Evolutionary conservation across 64 coral and sea anemone species (phyloP).

Genomic region (Trachythela sp.): DNA sequence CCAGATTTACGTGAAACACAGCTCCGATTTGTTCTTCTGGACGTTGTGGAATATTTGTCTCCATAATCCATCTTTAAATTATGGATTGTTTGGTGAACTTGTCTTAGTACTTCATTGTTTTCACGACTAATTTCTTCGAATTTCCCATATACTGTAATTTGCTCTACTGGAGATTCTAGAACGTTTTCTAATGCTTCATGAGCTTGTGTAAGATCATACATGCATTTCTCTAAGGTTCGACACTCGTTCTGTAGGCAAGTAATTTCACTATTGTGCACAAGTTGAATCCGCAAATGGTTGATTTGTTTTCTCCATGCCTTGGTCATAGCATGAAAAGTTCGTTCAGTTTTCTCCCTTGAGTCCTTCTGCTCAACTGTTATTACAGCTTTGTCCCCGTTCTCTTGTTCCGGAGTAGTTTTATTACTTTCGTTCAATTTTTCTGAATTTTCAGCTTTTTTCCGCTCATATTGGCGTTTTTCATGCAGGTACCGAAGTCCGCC

Average conservation of each 20-base stretch:
- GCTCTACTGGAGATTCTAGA: neutral
- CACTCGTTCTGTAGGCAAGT: neutral
- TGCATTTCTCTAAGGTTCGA: neutral
- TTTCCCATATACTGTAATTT: neutral
- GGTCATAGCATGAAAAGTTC: neutral
- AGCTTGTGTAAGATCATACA: neutral
- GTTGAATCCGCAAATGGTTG: neutral
- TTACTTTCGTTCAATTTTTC: neutral
- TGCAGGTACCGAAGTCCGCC: too few species aligned
- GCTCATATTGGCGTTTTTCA: neutral
- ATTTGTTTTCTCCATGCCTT: slow-evolving; percentile 11
- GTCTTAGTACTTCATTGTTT: neutral
- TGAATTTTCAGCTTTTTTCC: neutral
- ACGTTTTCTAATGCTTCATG: neutral
- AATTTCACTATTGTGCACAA: neutral
- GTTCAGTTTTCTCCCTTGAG: neutral
- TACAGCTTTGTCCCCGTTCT: neutral
- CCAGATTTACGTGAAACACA: neutral
- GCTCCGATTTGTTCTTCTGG: neutral
- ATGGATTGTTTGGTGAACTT: neutral
- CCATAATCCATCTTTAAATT: neutral
- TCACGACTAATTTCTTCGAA: neutral
- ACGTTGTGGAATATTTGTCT: neutral
- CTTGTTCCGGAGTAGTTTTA: neutral
- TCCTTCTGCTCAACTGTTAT: neutral